Evolutionary conservation across 2,113 vertebrate species (phyloP).

Genomic region (Macquaria australasica): DNA sequence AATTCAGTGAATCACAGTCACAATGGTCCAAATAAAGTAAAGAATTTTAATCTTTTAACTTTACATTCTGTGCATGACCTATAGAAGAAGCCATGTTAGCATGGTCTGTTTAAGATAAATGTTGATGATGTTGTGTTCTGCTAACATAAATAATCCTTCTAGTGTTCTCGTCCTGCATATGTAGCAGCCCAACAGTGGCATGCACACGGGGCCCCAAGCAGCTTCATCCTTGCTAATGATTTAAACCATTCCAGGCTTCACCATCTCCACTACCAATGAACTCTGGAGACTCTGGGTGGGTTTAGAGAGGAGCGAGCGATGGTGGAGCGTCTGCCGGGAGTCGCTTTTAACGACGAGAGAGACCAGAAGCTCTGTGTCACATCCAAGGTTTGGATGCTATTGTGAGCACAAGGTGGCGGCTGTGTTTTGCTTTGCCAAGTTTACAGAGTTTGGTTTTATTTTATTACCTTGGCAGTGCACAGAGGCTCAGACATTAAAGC

Average conservation of each 20-base stretch:
- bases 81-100: not conserved
- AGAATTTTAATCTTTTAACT: not conserved
- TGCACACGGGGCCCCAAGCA: constrained; percentile 4
- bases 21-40: not conserved
- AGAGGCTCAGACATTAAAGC: constrained; percentile 6
- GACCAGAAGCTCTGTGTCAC: constrained; percentile 49
- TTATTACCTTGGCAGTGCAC: constrained; percentile 3
- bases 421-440: constrained; percentile 26
- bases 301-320: not conserved
- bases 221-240: constrained; percentile 19
- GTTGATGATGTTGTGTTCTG: not conserved
- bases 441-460: constrained; percentile 27
- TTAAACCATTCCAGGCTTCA: constrained; percentile 32
- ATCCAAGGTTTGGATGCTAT: constrained; percentile 26
- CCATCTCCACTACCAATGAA: constrained; percentile 31
- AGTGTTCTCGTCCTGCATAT: not conserved
- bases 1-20: not conserved
- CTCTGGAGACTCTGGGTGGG: constrained; percentile 14
- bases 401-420: constrained; percentile 1
- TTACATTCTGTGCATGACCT: not conserved
- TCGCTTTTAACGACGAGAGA: constrained; percentile 28
- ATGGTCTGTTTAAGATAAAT: constrained; percentile 21
- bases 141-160: constrained; percentile 4
- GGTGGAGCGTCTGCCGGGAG: constrained; percentile 22
- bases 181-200: constrained; percentile 4